Percentiles rank a stretch among this genome's conserved stretches.
These are phyloP conservation scores for Pentamera pediparva DNA, from an alignment of 53 echinoderm and acorn worm species.

Conservation along the genomic window DNA sequence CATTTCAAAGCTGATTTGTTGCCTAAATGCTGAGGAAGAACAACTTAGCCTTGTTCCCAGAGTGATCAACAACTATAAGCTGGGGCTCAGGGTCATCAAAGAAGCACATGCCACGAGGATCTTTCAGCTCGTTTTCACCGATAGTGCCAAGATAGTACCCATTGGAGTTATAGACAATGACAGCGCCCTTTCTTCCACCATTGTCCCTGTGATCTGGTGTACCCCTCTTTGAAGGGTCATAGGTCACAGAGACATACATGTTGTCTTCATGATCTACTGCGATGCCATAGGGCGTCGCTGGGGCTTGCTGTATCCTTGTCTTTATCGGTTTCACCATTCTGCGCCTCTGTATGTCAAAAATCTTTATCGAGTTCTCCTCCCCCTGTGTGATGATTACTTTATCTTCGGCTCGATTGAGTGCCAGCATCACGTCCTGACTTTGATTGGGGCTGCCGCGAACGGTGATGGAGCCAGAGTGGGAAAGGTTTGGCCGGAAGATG, in stretches of 20 bases:
- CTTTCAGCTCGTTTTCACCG: constrained; percentile 1
- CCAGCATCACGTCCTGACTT: background rate
- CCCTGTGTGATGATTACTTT: background rate
- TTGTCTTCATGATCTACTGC: background rate
- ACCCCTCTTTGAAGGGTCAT: too few relatives aligned
- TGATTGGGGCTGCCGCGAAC: background rate
- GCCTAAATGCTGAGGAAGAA: too few relatives aligned
- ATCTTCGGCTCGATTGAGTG: background rate
- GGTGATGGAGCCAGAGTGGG: background rate
- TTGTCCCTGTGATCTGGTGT: background rate
- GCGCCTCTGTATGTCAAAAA: background rate
- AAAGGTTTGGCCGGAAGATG: background rate
- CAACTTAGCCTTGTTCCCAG: too few relatives aligned
- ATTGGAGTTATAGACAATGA: constrained; percentile 1
- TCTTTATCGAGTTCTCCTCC: background rate
- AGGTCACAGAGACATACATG: constrained; percentile 5
- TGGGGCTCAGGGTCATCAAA: background rate
- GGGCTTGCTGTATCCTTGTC: constrained; percentile 2
- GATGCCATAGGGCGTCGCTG: constrained; percentile 7
- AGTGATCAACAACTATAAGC: background rate
- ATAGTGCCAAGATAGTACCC: constrained; percentile 17
- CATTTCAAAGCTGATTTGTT: too few relatives aligned
- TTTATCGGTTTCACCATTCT: constrained; percentile 14
- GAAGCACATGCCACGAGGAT: constrained; percentile 2
- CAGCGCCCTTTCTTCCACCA: background rate